Base-by-base conservation (phyloP, 2,113 vertebrate species). In the Vireo altiloquus region DNA sequence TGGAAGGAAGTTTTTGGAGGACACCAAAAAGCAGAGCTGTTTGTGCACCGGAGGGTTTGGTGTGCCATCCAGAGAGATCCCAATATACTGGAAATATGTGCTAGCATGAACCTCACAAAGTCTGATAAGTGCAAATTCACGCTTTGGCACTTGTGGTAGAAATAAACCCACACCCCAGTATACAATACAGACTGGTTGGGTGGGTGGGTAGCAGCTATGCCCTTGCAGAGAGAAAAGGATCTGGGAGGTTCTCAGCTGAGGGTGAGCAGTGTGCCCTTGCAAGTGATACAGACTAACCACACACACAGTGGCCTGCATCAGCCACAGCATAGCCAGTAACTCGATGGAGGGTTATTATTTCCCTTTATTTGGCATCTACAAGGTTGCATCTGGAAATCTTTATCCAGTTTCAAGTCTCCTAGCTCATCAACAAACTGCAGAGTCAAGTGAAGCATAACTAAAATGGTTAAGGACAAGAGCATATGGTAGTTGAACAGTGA, bases 111-210 rank as follows among this genome's bases (percentile, higher is more conserved):
- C 11, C 4, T 61, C 35, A n/a, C 13, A 11, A 70, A 44, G 13
- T 33, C 19, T 79, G 42, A 61, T 8, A 21, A 57, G 22, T 28
- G 33, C 22, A 78, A 89, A 69, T 35, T 31, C n/a, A 54, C 44
- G 24, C 15, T 56, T 78, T 50, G 37, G 53, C 44, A 59, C 22
- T 4, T 23, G 4, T 31, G 27, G 23, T 13, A 27, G 40, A 68
- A 77, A 56, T 24, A 28, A 66, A 15, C 52, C 16, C 2, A 9
- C 3, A 19, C 52, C 6, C 19, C 1, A 0, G 10, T 27, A 20
- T 2, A 52, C 37, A 57, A 35, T 28, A 23, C 2, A 31, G 56
- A 24, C 20, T 59, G 37, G 16, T 13, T 44, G n/a, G 24, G 24
- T 22, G 10, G 12, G 15, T 35, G n/a, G n/a, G n/a, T n/a, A 49